Percentiles rank a stretch among this genome's conserved stretches.
Conservation (phyloP, 1,140 invertebrate species). For the Colletes latitarsis region DNA sequence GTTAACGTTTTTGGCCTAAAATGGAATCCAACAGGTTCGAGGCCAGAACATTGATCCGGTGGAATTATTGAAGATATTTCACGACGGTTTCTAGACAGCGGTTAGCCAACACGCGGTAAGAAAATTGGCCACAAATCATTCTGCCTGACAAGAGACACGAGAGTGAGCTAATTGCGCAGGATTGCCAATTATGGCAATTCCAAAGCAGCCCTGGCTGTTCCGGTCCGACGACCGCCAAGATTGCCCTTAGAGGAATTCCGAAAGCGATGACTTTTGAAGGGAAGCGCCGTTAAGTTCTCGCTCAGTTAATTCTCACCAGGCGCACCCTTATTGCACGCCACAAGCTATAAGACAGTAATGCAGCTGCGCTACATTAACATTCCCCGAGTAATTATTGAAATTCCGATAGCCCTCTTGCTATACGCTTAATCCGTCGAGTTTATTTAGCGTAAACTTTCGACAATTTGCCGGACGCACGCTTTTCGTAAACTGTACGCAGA, state of each 20-base stretch:
- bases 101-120: background rate
- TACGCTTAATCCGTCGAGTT: background rate
- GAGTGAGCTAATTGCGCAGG: constrained; percentile 31
- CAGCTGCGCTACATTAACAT: constrained; percentile 31
- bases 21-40: no score
- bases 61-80: no score
- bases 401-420: background rate
- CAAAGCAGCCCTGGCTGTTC: background rate
- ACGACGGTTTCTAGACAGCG: background rate
- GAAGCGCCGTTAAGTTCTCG: constrained; percentile 9
- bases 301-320: constrained; percentile 23
- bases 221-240: background rate
- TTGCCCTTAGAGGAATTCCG: background rate
- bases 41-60: no score
- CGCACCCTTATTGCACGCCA: constrained; percentile 2
- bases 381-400: constrained; percentile 5
- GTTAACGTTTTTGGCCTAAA: no score
- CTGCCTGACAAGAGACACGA: background rate
- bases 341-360: constrained; percentile 1
- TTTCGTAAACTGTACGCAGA: no score
- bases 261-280: constrained; percentile 5
- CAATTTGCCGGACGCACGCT: no score
- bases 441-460: no score
- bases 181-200: constrained; percentile 46
- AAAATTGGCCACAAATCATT: constrained; percentile 21